Conservation (phyloP, 2,888 invertebrate genomes). For the Eupithecia dodoneata region DNA sequence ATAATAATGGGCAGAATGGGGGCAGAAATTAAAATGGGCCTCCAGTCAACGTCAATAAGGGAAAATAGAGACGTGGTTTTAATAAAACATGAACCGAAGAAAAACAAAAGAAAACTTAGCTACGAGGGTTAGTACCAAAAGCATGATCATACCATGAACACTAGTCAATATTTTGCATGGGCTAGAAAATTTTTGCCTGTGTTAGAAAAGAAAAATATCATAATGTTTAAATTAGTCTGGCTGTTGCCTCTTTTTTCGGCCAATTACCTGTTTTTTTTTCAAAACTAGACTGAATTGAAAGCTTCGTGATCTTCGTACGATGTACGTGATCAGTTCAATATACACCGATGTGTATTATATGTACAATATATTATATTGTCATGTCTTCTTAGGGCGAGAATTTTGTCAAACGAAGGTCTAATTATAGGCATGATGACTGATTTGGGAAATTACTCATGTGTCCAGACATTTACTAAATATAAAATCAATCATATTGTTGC, state of each 20-base stretch:
- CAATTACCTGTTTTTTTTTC: neutral
- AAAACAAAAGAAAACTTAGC: conserved; percentile 3
- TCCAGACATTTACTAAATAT: too few relatives aligned
- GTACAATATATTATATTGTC: too few relatives aligned
- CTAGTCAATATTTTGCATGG: neutral
- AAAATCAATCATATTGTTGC: too few relatives aligned
- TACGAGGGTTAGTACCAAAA: neutral
- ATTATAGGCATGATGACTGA: too few relatives aligned
- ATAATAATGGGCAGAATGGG: conserved; percentile 63
- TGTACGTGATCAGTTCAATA: too few relatives aligned
- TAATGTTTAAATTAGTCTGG: neutral
- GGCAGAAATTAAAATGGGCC: conserved; percentile 74
- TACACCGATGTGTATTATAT: too few relatives aligned
- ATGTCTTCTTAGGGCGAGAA: too few relatives aligned
- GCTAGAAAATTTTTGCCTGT: neutral
- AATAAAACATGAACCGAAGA: conserved; percentile 8
- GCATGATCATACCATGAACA: neutral
- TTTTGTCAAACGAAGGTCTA: too few relatives aligned
- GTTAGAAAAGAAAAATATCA: neutral
- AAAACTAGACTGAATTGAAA: too few relatives aligned
- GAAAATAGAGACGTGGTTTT: conserved; percentile 17
- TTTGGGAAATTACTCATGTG: too few relatives aligned
- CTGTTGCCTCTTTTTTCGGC: neutral
- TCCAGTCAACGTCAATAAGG: conserved; percentile 69
- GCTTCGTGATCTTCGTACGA: too few relatives aligned